Evolutionary conservation across 2,113 vertebrate species (phyloP).

Genomic region (Craseonycteris thonglongyai): DNA sequence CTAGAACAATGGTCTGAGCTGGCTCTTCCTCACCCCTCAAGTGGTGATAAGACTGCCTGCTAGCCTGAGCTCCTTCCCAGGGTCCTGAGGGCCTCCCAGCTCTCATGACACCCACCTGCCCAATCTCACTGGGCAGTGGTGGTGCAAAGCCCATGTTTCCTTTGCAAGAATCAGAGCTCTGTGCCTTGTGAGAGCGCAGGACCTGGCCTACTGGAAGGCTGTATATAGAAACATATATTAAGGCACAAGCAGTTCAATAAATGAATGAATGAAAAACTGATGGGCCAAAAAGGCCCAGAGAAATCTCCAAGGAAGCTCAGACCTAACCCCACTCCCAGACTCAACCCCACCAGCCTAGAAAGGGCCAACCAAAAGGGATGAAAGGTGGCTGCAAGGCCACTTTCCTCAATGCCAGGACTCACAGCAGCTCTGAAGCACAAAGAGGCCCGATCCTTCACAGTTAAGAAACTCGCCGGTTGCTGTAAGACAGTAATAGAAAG

Average conservation of each 20-base stretch:
- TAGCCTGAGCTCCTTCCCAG: neutral
- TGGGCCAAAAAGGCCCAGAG: neutral
- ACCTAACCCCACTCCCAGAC: neutral
- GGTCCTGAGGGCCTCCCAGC: neutral
- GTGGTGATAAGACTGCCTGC: neutral
- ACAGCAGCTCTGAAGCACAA: slow-evolving; percentile 97
- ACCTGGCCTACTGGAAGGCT: neutral
- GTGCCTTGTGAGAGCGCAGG: neutral
- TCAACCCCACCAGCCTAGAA: neutral
- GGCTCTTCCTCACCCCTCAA: neutral
- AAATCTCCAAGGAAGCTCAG: neutral
- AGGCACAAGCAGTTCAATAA: neutral
- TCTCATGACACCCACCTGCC: neutral
- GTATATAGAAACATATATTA: neutral
- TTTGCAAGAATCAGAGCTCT: neutral
- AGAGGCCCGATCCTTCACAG: slow-evolving; percentile 98
- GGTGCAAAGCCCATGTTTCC: neutral
- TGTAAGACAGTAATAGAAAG: slow-evolving; percentile 71
- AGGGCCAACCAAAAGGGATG: neutral
- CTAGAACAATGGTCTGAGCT: neutral
- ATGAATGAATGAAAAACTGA: neutral
- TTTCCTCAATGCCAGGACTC: slow-evolving; percentile 71
- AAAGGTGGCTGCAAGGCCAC: neutral
- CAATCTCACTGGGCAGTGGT: neutral
- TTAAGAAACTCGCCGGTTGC: slow-evolving; percentile 97